Evolutionary conservation across 2,797 vertebrate genomes (phyloP), one percentile per base, ranked within the genome.

Genomic region (Spinus olivaceus): DNA sequence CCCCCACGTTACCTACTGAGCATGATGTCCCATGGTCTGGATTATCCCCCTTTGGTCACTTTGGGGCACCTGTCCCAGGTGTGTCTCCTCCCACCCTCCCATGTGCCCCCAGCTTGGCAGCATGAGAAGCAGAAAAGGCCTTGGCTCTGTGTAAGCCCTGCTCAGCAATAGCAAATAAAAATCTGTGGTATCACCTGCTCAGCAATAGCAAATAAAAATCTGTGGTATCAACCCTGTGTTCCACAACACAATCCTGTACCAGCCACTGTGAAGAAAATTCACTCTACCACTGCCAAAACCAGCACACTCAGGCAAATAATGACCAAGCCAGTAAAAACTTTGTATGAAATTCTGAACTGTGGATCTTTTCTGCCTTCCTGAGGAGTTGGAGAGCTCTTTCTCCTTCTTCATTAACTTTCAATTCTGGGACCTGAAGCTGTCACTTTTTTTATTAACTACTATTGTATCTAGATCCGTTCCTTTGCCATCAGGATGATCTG

Each of bases 61-160:
- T 76, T n/a, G 24, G 42, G 42, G 12, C 28, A 27, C n/a, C n/a
- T 57, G 17, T 49, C 41, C 41, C 3, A 2, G 30, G 41, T 49
- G 49, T 22, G n/a, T n/a, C n/a, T 25, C 35, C 7, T 67, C 18
- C 22, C 10, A 35, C 5, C 12, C 12, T 76, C n/a, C 64, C 64
- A 33, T 3, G 57, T 4, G 14, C 1, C 12, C 17, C 9, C 37
- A 57, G 1, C 14, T 7, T 7, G 8, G 57, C 37, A 63, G 12
- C 2, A 22, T 1, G 1, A 56, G 50, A 64, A 51, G 0, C 30
- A 33, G n/a, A 8, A 27, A 44, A 57, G 28, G 16, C 24, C 12
- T 44, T 63, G 64, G n/a, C 17, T 64, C 21, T 77, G 23, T 25
- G 12, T 1, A 44, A 57, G 12, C 8, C 8, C 28, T 57, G n/a